Conservation (phyloP, 2,888 invertebrate genomes). For the Ecliptopera silaceata region DNA sequence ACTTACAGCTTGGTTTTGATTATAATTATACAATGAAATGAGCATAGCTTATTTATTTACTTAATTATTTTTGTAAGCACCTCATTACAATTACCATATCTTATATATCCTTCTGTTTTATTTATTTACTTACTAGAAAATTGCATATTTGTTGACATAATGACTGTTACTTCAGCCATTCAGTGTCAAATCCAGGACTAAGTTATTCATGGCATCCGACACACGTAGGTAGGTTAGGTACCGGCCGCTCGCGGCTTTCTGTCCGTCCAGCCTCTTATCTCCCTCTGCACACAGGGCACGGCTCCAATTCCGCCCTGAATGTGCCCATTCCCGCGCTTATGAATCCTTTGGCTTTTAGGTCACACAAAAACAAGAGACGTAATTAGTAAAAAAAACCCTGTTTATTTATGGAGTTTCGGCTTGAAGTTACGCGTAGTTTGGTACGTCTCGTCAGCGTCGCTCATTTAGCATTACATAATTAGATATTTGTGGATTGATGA, state of each 20-base stretch:
- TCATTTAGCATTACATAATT: slow-evolving; percentile 6
- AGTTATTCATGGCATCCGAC: slow-evolving; percentile 67
- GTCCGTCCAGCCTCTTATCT: slow-evolving; percentile 51
- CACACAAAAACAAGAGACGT: slow-evolving; percentile 28
- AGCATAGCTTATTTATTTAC: no score
- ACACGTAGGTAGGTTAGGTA: slow-evolving; percentile 28
- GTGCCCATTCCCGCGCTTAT: slow-evolving; percentile 48
- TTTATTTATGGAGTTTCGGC: slow-evolving; percentile 8
- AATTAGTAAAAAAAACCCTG: slow-evolving; percentile 11
- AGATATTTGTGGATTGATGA: no score
- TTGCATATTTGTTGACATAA: slow-evolving; percentile 1
- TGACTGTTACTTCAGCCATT: slow-evolving; percentile 37
- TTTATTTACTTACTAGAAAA: neutral
- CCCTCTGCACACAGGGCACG: slow-evolving; percentile 60
- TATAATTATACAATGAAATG: no score
- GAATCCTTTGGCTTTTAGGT: slow-evolving; percentile 43
- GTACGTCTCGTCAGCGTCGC: neutral
- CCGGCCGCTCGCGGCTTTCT: slow-evolving; percentile 39
- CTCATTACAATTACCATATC: no score
- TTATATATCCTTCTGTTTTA: no score
- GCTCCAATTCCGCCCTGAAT: slow-evolving; percentile 59
- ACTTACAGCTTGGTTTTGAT: no score
- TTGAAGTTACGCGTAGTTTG: slow-evolving; percentile 5
- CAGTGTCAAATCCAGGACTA: slow-evolving; percentile 54
- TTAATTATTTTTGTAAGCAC: no score